phyloP scores from a whole-genome alignment of 2,888 invertebrate species.

The Pandemis corylana region DNA sequence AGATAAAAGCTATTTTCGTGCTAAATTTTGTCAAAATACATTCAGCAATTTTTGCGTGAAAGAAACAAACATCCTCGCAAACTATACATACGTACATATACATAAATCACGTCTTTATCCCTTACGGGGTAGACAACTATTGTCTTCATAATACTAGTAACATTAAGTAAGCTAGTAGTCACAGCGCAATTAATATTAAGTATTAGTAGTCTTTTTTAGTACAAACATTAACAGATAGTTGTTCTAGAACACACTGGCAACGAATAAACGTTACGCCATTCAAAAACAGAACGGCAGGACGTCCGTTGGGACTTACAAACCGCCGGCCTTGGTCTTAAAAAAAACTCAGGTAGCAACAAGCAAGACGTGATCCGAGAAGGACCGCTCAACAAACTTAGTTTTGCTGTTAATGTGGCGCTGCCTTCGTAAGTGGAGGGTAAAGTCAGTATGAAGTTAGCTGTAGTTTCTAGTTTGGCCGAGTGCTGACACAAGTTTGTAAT shows the following conservation, averaged over 20 bases:
- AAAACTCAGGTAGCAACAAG: slow-evolving; percentile 61
- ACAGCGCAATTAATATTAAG: too few relatives aligned
- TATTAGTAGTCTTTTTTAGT: too few relatives aligned
- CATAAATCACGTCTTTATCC: too few relatives aligned
- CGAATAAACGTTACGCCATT: slow-evolving; percentile 51
- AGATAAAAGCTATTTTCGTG: too few relatives aligned
- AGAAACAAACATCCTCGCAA: too few relatives aligned
- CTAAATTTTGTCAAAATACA: too few relatives aligned
- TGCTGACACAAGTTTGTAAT: slow-evolving; percentile 18
- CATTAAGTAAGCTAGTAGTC: too few relatives aligned
- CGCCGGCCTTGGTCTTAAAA: slow-evolving; percentile 58
- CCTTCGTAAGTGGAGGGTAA: slow-evolving; percentile 4
- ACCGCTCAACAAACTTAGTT: slow-evolving; percentile 38
- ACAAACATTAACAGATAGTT: not conserved
- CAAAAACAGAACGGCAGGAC: slow-evolving; percentile 38
- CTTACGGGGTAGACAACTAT: too few relatives aligned
- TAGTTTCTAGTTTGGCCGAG: slow-evolving; percentile 21
- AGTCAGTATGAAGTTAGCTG: not conserved
- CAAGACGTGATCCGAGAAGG: slow-evolving; percentile 56
- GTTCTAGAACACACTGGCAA: not conserved
- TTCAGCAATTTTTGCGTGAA: too few relatives aligned
- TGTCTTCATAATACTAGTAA: too few relatives aligned
- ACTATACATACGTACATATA: too few relatives aligned
- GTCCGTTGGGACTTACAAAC: slow-evolving; percentile 48
- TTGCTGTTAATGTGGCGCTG: slow-evolving; percentile 12